phyloP scores from a whole-genome alignment of 1,140 invertebrate species.

The Calliphora vicina region DNA sequence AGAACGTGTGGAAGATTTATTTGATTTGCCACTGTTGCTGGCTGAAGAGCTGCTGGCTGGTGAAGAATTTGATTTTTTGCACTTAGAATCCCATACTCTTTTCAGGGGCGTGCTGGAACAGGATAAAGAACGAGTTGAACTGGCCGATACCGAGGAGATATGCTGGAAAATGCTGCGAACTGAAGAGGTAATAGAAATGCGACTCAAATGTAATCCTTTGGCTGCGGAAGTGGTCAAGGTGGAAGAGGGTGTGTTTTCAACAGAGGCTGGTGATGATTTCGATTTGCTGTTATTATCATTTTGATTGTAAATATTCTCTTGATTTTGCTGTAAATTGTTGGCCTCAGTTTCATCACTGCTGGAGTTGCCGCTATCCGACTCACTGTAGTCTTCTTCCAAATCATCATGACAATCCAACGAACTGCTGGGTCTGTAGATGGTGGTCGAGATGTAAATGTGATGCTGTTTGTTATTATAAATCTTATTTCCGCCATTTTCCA shows the following conservation, averaged over 20 bases:
- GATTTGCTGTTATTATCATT: not conserved
- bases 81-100: slow-evolving; percentile 42
- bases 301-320: slow-evolving; percentile 22
- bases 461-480: not conserved
- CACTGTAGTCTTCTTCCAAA: slow-evolving; percentile 47
- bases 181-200: slow-evolving; percentile 65
- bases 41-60: not conserved
- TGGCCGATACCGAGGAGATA: slow-evolving; percentile 61
- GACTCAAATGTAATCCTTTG: slow-evolving; percentile 53
- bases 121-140: slow-evolving; percentile 68
- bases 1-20: not conserved
- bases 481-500: not conserved
- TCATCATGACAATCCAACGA: slow-evolving; percentile 35
- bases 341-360: slow-evolving; percentile 66
- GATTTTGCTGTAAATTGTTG: slow-evolving; percentile 33
- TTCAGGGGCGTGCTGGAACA: slow-evolving; percentile 67
- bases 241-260: slow-evolving; percentile 65
- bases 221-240: slow-evolving; percentile 11
- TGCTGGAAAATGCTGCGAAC: slow-evolving; percentile 73
- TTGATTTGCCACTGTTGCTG: not conserved
- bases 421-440: slow-evolving; percentile 14
- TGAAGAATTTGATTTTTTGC: slow-evolving; percentile 34
- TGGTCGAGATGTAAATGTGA: slow-evolving; percentile 25
- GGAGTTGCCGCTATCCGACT: slow-evolving; percentile 59
- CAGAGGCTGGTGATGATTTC: slow-evolving; percentile 43